Base-by-base conservation (phyloP, 2,888 invertebrate genomes). In the Cephus nigrinus region DNA sequence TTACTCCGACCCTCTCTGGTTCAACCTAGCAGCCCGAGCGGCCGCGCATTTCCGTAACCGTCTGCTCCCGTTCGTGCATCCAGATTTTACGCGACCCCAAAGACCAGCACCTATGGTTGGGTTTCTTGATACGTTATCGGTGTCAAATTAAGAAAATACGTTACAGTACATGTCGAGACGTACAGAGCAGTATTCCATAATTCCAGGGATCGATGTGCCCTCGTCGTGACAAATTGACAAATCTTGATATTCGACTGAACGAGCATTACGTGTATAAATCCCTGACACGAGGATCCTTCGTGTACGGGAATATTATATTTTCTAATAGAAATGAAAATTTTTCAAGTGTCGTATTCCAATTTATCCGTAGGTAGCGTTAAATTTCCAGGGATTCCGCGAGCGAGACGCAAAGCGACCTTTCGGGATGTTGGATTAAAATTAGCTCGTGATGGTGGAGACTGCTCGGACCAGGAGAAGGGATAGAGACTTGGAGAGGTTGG, bases 361-460 rank as follows among this genome's bases (percentile, higher is more conserved):
- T 9, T 23, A 55, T 55, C 55, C 55, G 23, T 23, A 55, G 55
- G 55, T 55, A 55, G 55, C 55, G 9, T 55, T 55, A 55, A 23
- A 55, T 55, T 55, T 55, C 9, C 55, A 55, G 23, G 55, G 55
- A 55, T 55, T 55, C 23, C 55, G 55, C 55, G 55, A 55, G 55
- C 55, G 55, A 55, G 55, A 55, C 55, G 55, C 55, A 55, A 55
- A 23, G 55, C 55, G 55, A 55, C 55, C 23, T 55, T 55, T 55
- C 55, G 55, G 33, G 71, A 71, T 33, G 71, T 31, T 33, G 71
- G 71, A 71, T 84, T 85, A 85, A 85, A 85, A 85, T 85, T 83
- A 85, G 84, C 82, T 33, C 74, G 55, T 30, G 76, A 69, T 76
- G 36, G 34, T 68, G 33, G 74, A 15, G 77, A 74, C n/a, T 31